These are phyloP conservation scores for Delphinus delphis DNA, from an alignment of 2,113 vertebrate genomes.

Conservation along the genomic window DNA sequence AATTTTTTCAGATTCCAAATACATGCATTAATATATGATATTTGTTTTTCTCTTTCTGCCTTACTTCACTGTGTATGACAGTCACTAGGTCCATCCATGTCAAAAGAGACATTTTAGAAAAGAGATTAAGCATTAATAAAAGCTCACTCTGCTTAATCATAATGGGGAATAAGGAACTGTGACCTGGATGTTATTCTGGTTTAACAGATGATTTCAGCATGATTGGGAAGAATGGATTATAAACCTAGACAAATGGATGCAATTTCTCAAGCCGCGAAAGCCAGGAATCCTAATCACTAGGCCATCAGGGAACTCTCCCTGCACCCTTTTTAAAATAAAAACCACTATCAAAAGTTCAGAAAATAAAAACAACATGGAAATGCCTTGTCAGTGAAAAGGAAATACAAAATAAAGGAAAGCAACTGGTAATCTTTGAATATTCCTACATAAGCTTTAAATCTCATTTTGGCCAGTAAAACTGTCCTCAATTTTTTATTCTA, in stretches of 20 bases:
- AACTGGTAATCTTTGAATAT: neutral
- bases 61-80: too few species aligned
- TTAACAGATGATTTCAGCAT: neutral
- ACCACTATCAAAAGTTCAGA: neutral
- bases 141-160: neutral
- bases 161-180: neutral
- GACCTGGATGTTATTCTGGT: neutral
- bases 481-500: neutral
- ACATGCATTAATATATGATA: too few species aligned
- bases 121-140: neutral
- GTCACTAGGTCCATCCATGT: too few species aligned
- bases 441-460: neutral
- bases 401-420: neutral
- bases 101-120: neutral
- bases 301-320: neutral
- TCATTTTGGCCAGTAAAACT: slow-evolving; percentile 3
- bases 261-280: neutral
- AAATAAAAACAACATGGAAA: neutral
- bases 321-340: neutral
- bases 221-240: neutral
- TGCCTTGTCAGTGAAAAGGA: neutral
- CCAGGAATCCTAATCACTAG: neutral
- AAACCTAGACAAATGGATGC: neutral
- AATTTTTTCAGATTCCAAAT: too few species aligned
- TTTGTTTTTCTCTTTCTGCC: too few species aligned